Percentiles rank a stretch among this genome's conserved stretches.
These are phyloP conservation scores for Trissolcus japonicus DNA, from an alignment of 2,888 invertebrate species.

Conservation along the genomic window DNA sequence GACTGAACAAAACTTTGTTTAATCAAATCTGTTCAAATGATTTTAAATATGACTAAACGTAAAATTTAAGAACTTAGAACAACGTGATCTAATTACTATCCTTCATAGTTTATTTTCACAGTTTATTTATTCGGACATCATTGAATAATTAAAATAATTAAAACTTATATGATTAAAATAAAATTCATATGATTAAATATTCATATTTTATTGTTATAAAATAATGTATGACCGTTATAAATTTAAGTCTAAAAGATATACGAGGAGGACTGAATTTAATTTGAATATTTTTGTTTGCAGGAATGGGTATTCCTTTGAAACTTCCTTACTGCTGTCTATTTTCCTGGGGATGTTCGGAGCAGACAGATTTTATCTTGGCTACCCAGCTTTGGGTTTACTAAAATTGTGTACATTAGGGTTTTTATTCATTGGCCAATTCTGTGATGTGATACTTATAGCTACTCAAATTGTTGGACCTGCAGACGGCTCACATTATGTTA, in stretches of 20 bases:
- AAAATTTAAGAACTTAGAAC: no score
- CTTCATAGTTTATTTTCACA: no score
- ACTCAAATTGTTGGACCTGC: slow-evolving; percentile 95
- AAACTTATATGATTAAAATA: no score
- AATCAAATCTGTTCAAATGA: no score
- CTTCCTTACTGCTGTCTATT: slow-evolving; percentile 93
- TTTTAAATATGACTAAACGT: no score
- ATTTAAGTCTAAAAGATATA: not conserved
- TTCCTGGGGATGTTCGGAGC: slow-evolving; percentile 99
- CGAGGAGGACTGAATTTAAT: not conserved
- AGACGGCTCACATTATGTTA: slow-evolving; percentile 95
- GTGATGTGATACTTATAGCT: slow-evolving; percentile 97
- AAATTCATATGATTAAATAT: no score
- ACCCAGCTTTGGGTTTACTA: slow-evolving; percentile 94
- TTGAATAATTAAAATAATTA: no score
- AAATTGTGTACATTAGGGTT: slow-evolving; percentile 98
- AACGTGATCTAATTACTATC: no score
- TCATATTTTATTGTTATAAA: no score
- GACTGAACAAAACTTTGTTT: no score
- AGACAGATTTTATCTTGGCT: slow-evolving; percentile 98
- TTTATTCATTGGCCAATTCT: slow-evolving; percentile 95
- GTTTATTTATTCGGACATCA: no score
- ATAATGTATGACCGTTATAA: slow-evolving; percentile 1
- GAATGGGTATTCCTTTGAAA: slow-evolving; percentile 95
- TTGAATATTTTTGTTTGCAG: slow-evolving; percentile 77